phyloP scores from a whole-genome alignment of 2,113 vertebrate genomes.

The Ictalurus furcatus region DNA sequence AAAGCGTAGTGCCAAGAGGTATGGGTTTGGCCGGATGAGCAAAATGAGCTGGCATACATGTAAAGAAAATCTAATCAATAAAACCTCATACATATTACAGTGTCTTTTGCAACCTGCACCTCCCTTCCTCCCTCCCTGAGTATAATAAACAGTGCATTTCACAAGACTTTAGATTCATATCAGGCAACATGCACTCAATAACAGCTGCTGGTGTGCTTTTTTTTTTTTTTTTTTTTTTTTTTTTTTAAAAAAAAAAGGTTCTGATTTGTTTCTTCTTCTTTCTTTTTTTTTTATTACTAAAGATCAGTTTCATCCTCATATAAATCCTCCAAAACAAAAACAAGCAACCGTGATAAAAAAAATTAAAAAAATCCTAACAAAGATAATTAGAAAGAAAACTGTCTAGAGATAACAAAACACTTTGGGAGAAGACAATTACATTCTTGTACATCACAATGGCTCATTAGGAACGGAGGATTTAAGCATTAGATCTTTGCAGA shows the following conservation, averaged over 20 bases:
- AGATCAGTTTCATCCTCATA: neutral
- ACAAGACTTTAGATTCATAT: conserved; percentile 37
- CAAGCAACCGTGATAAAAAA: neutral
- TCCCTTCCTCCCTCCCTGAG: neutral
- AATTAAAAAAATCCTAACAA: neutral
- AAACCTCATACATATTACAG: neutral
- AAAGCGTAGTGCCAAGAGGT: neutral
- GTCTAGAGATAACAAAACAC: neutral
- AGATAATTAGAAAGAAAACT: neutral
- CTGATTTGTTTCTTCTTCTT: neutral
- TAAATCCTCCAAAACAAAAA: conserved; percentile 1
- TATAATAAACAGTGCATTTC: conserved; percentile 39
- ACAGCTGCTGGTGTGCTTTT: neutral
- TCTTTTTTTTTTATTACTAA: neutral
- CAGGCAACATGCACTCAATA: conserved; percentile 3
- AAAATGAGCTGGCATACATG: neutral
- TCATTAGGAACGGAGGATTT: neutral
- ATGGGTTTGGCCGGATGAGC: neutral
- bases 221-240: neutral
- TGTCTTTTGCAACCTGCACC: conserved; percentile 8
- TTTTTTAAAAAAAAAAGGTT: neutral
- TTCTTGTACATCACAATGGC: conserved; percentile 21
- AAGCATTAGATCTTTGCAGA: neutral
- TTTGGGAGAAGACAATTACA: neutral
- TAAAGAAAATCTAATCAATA: neutral